A percentile compares a stretch with the other conserved stretches of the same genome.
Conservation (phyloP, 2,113 vertebrate genomes). For the Pangasianodon gigas region DNA sequence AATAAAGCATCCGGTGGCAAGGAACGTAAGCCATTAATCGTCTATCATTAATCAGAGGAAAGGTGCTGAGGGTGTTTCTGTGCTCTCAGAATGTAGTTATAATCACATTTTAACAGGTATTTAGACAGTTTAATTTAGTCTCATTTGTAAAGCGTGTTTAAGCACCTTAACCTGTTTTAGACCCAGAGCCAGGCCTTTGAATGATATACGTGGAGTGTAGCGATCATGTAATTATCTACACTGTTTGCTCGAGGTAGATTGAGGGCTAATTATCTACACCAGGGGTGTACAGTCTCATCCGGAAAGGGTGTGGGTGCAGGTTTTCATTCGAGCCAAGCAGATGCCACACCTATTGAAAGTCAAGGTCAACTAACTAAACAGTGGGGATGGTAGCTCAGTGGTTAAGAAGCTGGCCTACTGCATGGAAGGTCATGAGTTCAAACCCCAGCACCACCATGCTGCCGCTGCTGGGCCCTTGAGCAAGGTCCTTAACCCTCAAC, state of each 20-base stretch:
- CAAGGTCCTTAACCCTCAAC: no score
- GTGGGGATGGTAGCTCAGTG: no score
- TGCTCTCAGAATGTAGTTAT: neutral
- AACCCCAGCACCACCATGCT: no score
- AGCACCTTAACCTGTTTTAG: neutral
- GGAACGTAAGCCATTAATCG: neutral
- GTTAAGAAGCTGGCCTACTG: no score
- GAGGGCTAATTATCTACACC: no score
- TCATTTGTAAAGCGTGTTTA: neutral
- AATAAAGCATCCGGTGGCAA: neutral
- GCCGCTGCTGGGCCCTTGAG: no score
- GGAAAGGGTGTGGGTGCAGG: no score
- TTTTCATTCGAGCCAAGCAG: no score
- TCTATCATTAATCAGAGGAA: neutral
- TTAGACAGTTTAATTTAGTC: neutral
- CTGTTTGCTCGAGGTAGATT: neutral
- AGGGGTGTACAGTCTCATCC: no score
- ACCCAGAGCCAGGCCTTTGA: neutral
- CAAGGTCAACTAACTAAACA: no score
- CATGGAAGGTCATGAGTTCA: no score
- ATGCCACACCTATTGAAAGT: no score
- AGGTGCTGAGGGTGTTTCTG: neutral
- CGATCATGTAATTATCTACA: neutral
- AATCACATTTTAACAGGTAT: neutral
- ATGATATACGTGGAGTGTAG: neutral